Conservation (phyloP, 2,113 vertebrate genomes). For the Motacilla alba region DNA sequence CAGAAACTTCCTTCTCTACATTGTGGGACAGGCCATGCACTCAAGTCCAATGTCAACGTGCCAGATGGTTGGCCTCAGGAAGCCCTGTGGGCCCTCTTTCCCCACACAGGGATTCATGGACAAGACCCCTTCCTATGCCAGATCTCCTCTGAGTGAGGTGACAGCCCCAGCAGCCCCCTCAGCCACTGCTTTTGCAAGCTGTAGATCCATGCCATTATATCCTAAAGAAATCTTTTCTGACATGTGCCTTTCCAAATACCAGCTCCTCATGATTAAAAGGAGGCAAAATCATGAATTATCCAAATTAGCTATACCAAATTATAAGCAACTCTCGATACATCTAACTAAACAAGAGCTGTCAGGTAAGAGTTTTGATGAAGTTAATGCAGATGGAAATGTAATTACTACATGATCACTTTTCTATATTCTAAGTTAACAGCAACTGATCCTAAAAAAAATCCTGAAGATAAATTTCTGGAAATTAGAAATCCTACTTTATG, state of each 20-base stretch:
- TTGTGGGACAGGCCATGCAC: rapidly evolving
- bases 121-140: neutral
- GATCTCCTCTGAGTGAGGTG: rapidly evolving
- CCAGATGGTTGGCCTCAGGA: neutral
- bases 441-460: neutral
- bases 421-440: neutral
- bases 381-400: neutral
- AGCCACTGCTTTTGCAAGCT: neutral
- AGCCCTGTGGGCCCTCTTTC: neutral
- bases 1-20: neutral
- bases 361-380: neutral
- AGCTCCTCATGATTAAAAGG: neutral
- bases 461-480: neutral
- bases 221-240: neutral
- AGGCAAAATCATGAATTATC: neutral
- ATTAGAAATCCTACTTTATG: neutral
- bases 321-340: neutral
- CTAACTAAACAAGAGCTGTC: neutral
- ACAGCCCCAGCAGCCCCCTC: neutral
- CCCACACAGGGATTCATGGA: neutral
- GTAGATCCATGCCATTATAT: neutral
- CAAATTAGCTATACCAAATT: neutral
- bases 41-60: rapidly evolving
- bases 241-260: neutral
- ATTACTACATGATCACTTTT: neutral